phyloP scores from a whole-genome alignment of 2,113 vertebrate genomes.

The Serinus canaria region DNA sequence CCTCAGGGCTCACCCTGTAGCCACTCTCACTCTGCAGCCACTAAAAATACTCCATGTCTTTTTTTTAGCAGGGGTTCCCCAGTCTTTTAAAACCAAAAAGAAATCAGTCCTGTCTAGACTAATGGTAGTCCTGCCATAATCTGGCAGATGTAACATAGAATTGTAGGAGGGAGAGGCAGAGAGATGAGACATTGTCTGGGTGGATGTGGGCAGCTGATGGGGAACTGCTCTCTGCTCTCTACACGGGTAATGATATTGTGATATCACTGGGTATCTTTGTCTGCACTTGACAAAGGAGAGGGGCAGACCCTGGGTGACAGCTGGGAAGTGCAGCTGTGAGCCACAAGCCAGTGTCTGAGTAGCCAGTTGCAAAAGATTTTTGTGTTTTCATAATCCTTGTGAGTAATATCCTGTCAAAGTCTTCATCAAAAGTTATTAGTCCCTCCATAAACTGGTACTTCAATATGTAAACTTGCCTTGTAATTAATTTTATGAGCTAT shows the following conservation, averaged over 20 bases:
- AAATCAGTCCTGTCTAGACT: background rate
- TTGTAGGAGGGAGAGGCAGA: conserved; percentile 25
- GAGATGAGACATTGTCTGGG: background rate
- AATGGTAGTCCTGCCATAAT: background rate
- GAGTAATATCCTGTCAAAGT: conserved; percentile 58
- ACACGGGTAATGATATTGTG: background rate
- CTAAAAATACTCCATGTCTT: accelerated
- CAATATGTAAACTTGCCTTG: conserved; percentile 62
- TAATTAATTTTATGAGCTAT: conserved; percentile 69
- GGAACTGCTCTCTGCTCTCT: background rate
- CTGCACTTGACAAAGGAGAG: background rate
- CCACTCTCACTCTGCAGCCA: too few relatives aligned
- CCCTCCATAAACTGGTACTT: conserved; percentile 58
- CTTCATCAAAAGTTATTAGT: conserved; percentile 64
- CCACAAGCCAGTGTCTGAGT: background rate
- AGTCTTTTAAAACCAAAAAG: conserved; percentile 5
- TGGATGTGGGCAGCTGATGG: background rate
- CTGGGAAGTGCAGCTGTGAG: background rate
- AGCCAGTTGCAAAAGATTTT: conserved; percentile 37
- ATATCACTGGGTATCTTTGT: background rate
- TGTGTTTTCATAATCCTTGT: conserved; percentile 53
- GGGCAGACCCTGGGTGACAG: background rate
- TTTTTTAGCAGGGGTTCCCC: background rate
- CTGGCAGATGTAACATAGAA: background rate
- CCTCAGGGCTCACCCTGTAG: background rate